Evolutionary conservation across 2,888 invertebrate genomes (phyloP).

Genomic region (Eupeodes latifasciatus): DNA sequence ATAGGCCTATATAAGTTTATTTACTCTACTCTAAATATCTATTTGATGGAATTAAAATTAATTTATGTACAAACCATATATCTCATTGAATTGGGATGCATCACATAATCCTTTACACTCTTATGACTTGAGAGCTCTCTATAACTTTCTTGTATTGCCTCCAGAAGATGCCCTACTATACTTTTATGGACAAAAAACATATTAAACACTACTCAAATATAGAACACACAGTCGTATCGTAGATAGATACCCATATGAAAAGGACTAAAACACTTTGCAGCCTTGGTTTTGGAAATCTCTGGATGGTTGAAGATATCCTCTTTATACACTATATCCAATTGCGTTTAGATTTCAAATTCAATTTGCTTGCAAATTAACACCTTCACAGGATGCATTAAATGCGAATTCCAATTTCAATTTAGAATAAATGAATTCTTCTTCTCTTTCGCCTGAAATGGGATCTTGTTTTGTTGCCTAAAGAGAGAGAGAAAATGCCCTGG

Average conservation of each 20-base stretch:
- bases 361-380: conserved; percentile 76
- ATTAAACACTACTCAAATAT: conserved; percentile 38
- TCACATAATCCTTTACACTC: conserved; percentile 19
- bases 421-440: conserved; percentile 72
- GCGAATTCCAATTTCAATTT: conserved; percentile 75
- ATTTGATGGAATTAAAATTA: conserved; percentile 42
- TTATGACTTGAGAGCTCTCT: background rate
- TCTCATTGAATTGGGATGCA: conserved; percentile 1
- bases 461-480: conserved; percentile 48
- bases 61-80: conserved; percentile 10
- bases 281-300: conserved; percentile 10
- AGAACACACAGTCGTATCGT: too few relatives aligned
- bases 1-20: too few relatives aligned
- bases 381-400: conserved; percentile 74
- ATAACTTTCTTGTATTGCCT: background rate
- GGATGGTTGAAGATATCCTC: conserved; percentile 6
- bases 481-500: conserved; percentile 44
- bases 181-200: conserved; percentile 18
- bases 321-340: conserved; percentile 23
- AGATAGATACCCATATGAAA: background rate
- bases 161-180: background rate
- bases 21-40: background rate
- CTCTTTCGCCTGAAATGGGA: conserved; percentile 60
- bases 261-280: background rate
- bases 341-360: conserved; percentile 71